phyloP scores from a whole-genome alignment of 2,113 vertebrate genomes.

The Puntigrus tetrazona region DNA sequence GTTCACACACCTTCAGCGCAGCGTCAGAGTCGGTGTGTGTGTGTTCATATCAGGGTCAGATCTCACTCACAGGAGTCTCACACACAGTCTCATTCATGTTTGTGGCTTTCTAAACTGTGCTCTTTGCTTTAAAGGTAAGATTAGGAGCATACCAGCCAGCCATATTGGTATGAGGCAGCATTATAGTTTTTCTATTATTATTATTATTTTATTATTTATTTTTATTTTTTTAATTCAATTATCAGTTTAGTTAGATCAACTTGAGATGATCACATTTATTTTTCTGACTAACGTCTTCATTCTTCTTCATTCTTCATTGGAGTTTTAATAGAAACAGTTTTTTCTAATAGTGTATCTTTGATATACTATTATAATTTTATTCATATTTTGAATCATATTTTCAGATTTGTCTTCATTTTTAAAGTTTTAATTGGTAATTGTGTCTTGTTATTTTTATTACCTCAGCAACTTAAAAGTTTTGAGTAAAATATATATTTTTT shows the following conservation, averaged over 20 bases:
- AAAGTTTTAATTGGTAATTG: not conserved
- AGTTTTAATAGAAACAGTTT: not conserved
- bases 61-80: not conserved
- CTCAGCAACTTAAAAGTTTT: too few species aligned
- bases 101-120: not conserved
- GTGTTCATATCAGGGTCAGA: constrained; percentile 11
- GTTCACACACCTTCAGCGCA: constrained; percentile 18
- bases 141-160: not conserved
- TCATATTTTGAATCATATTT: not conserved
- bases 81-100: not conserved
- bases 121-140: not conserved
- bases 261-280: not conserved
- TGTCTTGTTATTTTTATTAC: not conserved
- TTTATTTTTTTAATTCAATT: not conserved
- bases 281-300: too few species aligned
- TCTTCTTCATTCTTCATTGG: not conserved
- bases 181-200: not conserved
- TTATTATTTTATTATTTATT: not conserved
- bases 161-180: not conserved
- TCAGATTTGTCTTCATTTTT: too few species aligned
- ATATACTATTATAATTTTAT: not conserved
- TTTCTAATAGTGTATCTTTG: too few species aligned
- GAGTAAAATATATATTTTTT: too few species aligned
- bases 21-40: constrained; percentile 1
- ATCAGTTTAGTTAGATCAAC: not conserved